Evolutionary conservation across 2,797 vertebrate genomes (phyloP).

Genomic region (Myotis vivesi): DNA sequence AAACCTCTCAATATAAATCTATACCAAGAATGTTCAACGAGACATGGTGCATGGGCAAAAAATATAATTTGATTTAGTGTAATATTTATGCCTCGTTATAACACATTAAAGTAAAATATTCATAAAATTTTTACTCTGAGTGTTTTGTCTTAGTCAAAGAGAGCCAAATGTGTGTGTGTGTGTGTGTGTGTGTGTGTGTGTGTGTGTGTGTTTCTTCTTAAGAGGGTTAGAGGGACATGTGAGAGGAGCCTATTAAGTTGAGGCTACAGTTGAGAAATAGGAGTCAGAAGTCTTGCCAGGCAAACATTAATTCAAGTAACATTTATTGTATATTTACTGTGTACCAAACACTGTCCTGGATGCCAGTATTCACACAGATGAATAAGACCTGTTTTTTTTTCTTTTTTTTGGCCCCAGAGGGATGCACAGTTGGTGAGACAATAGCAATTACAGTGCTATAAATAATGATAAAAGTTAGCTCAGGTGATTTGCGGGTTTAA

Average conservation of each 20-base stretch:
- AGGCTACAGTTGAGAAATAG: conserved; percentile 10
- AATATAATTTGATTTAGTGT: conserved; percentile 17
- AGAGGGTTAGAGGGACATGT: not conserved
- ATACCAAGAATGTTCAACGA: conserved; percentile 63
- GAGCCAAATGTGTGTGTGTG: not conserved
- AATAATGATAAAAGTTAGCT: not conserved
- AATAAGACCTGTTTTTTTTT: not conserved
- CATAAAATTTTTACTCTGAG: too few relatives aligned
- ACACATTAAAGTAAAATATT: not conserved
- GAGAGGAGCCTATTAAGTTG: not conserved
- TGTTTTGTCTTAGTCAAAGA: conserved; percentile 3
- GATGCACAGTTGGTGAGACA: not conserved
- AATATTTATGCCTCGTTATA: not conserved
- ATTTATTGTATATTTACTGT: too few relatives aligned
- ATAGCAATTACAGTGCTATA: not conserved
- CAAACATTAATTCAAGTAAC: not conserved
- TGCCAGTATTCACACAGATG: not conserved
- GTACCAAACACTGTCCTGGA: not conserved
- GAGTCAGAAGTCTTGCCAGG: not conserved
- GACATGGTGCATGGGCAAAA: not conserved
- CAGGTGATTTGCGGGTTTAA: not conserved
- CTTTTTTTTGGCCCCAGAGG: not conserved
- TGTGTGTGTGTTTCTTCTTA: not conserved
- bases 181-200: not conserved
- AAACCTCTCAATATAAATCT: conserved; percentile 47